Evolutionary conservation across 2,113 vertebrate genomes (phyloP).

Genomic region (Cathartes aura): DNA sequence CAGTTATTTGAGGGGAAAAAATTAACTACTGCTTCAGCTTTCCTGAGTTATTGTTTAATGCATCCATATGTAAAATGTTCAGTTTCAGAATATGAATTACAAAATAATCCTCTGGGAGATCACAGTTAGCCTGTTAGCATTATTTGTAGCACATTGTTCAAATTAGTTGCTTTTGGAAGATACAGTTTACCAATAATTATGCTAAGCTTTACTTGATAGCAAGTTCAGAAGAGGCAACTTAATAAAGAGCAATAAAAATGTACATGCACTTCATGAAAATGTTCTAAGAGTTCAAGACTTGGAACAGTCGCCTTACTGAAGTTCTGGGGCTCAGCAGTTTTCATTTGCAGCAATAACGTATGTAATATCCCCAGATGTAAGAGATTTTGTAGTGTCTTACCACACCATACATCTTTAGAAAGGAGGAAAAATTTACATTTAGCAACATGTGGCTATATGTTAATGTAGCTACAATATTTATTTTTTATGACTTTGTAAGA

Average conservation of each 20-base stretch:
- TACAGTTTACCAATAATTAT: background rate
- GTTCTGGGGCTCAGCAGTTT: background rate
- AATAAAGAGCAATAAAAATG: background rate
- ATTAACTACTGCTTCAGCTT: background rate
- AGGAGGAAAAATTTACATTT: background rate
- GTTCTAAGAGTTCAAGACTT: background rate
- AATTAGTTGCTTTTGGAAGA: background rate
- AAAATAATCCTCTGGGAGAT: background rate
- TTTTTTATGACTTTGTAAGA: background rate
- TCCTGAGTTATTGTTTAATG: background rate
- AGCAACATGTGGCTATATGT: background rate
- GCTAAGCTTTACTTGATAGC: background rate
- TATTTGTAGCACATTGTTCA: background rate
- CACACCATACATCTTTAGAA: background rate
- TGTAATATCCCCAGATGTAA: background rate
- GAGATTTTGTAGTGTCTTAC: background rate
- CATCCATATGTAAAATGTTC: background rate
- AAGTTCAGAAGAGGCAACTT: background rate
- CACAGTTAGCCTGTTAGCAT: background rate
- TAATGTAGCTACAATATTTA: background rate
- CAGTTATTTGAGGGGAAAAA: background rate
- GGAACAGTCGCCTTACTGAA: background rate
- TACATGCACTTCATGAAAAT: background rate
- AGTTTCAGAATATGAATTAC: background rate
- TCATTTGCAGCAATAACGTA: background rate